Evolutionary conservation across 2,888 invertebrate species (phyloP).

Genomic region (Latheticus oryzae): DNA sequence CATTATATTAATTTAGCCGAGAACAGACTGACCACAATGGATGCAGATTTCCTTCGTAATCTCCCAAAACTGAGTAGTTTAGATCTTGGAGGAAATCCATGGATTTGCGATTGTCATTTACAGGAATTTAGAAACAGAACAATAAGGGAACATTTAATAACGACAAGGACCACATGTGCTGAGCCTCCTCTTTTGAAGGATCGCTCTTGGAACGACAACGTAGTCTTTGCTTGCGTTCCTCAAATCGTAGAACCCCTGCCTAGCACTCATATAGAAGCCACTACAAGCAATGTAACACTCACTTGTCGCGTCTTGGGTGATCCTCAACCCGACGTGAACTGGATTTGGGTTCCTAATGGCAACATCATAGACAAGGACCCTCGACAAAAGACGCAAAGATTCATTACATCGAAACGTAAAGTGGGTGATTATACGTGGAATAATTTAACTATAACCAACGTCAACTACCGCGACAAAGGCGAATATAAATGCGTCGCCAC

Average conservation of each 20-base stretch:
- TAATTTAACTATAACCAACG: slow-evolving; percentile 69
- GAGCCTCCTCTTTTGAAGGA: slow-evolving; percentile 77
- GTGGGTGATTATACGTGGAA: slow-evolving; percentile 67
- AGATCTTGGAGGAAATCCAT: slow-evolving; percentile 83
- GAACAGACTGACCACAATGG: slow-evolving; percentile 78
- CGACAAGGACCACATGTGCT: slow-evolving; percentile 78
- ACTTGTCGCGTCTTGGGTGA: slow-evolving; percentile 81
- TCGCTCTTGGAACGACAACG: slow-evolving; percentile 78
- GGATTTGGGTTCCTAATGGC: slow-evolving; percentile 75
- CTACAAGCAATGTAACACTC: slow-evolving; percentile 76
- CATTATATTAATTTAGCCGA: slow-evolving; percentile 77
- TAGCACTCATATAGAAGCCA: slow-evolving; percentile 72
- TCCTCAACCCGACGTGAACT: slow-evolving; percentile 80
- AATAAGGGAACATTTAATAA: slow-evolving; percentile 78
- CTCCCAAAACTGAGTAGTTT: slow-evolving; percentile 78
- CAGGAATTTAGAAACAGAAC: slow-evolving; percentile 83
- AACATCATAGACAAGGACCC: slow-evolving; percentile 70
- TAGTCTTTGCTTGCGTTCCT: slow-evolving; percentile 86
- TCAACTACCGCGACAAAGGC: slow-evolving; percentile 67
- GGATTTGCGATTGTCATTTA: slow-evolving; percentile 89
- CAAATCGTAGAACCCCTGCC: slow-evolving; percentile 76
- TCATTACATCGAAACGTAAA: slow-evolving; percentile 58
- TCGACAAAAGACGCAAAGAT: slow-evolving; percentile 65
- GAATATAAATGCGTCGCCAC: slow-evolving; percentile 80
- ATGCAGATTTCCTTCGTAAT: slow-evolving; percentile 73